Evolutionary conservation across 2,888 invertebrate species (phyloP).

Genomic region (Tillus elongatus): DNA sequence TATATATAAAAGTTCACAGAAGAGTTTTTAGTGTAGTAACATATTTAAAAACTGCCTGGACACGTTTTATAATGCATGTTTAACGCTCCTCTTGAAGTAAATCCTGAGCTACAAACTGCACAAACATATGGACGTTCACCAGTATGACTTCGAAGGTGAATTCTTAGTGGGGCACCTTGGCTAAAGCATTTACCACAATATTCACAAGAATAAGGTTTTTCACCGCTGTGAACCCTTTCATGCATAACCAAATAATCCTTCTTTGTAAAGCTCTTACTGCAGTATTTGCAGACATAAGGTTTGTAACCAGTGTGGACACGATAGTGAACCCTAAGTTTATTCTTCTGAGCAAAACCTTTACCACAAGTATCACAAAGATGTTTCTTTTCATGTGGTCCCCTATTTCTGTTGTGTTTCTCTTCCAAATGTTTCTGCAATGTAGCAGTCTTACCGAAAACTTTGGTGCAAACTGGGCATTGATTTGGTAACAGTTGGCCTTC

Average conservation of each 20-base stretch:
- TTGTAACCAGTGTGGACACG: slow-evolving; percentile 30
- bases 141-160: slow-evolving; percentile 25
- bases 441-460: slow-evolving; percentile 31
- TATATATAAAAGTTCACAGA: too few relatives aligned
- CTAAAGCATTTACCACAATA: slow-evolving; percentile 28
- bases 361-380: slow-evolving; percentile 36
- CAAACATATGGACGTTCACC: slow-evolving; percentile 28
- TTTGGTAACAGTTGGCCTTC: slow-evolving; percentile 41
- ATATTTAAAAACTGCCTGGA: slow-evolving; percentile 8
- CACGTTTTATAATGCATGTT: slow-evolving; percentile 23
- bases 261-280: slow-evolving; percentile 28
- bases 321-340: slow-evolving; percentile 31
- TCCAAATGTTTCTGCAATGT: slow-evolving; percentile 42
- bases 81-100: slow-evolving; percentile 23
- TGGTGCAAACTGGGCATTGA: slow-evolving; percentile 32
- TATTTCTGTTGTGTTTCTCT: slow-evolving; percentile 31
- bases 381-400: slow-evolving; percentile 28
- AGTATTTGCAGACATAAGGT: slow-evolving; percentile 28
- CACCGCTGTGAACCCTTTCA: slow-evolving; percentile 29
- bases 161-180: slow-evolving; percentile 23
- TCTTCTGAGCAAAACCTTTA: slow-evolving; percentile 33
- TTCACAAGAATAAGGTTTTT: slow-evolving; percentile 29
- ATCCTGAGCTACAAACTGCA: slow-evolving; percentile 25
- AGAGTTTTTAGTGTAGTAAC: slow-evolving; percentile 9
- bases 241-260: slow-evolving; percentile 27